A percentile compares a stretch with the other conserved stretches of the same genome.
These are phyloP conservation scores for Drosophila sucinea DNA, from an alignment of 1,140 invertebrate genomes.

Conservation along the genomic window DNA sequence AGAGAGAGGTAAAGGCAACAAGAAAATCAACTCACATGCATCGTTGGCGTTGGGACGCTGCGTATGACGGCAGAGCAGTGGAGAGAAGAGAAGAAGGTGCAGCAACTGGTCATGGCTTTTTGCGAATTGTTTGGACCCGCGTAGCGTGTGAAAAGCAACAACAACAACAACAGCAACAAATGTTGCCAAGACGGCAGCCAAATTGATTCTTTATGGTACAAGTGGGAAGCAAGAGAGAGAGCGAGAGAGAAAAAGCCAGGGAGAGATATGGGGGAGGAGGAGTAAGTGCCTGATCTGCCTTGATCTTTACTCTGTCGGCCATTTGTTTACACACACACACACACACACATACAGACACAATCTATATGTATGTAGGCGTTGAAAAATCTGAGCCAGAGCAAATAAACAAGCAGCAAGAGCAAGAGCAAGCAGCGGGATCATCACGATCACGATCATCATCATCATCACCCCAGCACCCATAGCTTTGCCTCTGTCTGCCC, in stretches of 20 bases:
- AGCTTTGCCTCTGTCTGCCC: slow-evolving; percentile 13
- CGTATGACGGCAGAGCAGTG: not conserved
- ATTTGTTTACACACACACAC: slow-evolving; percentile 21
- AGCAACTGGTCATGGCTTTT: slow-evolving; percentile 15
- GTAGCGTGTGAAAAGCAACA: slow-evolving; percentile 59
- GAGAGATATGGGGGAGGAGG: not conserved
- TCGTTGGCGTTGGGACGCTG: slow-evolving; percentile 26
- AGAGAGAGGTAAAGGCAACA: not conserved
- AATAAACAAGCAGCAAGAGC: slow-evolving; percentile 41
- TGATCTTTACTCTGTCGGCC: slow-evolving; percentile 44
- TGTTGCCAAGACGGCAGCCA: slow-evolving; percentile 28
- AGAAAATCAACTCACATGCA: slow-evolving; percentile 17
- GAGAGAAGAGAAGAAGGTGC: not conserved
- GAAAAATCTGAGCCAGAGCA: slow-evolving; percentile 59
- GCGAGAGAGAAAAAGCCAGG: slow-evolving; percentile 31
- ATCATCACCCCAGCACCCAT: slow-evolving; percentile 19
- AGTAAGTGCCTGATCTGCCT: slow-evolving; percentile 41
- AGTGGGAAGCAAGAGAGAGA: slow-evolving; percentile 11
- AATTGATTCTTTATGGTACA: slow-evolving; percentile 53
- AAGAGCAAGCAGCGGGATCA: slow-evolving; percentile 47
- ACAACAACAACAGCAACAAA: slow-evolving; percentile 8
- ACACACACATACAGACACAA: slow-evolving; percentile 29
- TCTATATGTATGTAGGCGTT: slow-evolving; percentile 51
- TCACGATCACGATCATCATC: slow-evolving; percentile 36
- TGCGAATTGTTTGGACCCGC: slow-evolving; percentile 18